Percentiles rank a stretch among this genome's conserved stretches.
Evolutionary conservation across 2,888 invertebrate genomes (phyloP).

Genomic region (Tubulanus polymorphus): DNA sequence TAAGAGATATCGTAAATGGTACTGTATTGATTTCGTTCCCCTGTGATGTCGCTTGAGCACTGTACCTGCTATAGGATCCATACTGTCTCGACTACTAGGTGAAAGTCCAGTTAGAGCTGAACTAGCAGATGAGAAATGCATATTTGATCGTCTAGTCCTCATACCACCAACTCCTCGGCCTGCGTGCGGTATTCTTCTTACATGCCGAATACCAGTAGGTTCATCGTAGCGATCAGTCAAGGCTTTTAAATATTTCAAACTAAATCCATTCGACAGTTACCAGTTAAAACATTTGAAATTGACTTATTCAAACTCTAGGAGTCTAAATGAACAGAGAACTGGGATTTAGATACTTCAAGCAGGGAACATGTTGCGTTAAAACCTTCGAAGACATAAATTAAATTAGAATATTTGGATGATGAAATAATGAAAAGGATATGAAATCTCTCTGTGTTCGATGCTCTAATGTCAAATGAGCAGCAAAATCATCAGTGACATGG

Average conservation of each 20-base stretch:
- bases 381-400: background rate
- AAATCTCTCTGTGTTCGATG: slow-evolving; percentile 72
- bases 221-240: too few relatives aligned
- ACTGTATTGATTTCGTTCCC: too few relatives aligned
- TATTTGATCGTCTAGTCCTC: slow-evolving; percentile 82
- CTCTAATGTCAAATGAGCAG: slow-evolving; percentile 90
- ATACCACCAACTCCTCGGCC: slow-evolving; percentile 69
- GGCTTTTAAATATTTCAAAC: too few relatives aligned
- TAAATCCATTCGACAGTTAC: too few relatives aligned
- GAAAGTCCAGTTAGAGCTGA: slow-evolving; percentile 71
- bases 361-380: too few relatives aligned
- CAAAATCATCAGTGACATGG: slow-evolving; percentile 96
- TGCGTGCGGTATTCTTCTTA: slow-evolving; percentile 75
- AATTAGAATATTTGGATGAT: slow-evolving; percentile 1
- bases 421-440: slow-evolving; percentile 57
- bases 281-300: too few relatives aligned
- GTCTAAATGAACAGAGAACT: too few relatives aligned
- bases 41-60: too few relatives aligned
- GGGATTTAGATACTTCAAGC: too few relatives aligned
- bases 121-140: slow-evolving; percentile 89
- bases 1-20: too few relatives aligned
- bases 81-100: slow-evolving; percentile 85
- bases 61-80: slow-evolving; percentile 82
- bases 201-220: slow-evolving; percentile 65
- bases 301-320: too few relatives aligned